Evolutionary conservation across 2,113 vertebrate species (phyloP).

Genomic region (Phylloscopus whistleri): DNA sequence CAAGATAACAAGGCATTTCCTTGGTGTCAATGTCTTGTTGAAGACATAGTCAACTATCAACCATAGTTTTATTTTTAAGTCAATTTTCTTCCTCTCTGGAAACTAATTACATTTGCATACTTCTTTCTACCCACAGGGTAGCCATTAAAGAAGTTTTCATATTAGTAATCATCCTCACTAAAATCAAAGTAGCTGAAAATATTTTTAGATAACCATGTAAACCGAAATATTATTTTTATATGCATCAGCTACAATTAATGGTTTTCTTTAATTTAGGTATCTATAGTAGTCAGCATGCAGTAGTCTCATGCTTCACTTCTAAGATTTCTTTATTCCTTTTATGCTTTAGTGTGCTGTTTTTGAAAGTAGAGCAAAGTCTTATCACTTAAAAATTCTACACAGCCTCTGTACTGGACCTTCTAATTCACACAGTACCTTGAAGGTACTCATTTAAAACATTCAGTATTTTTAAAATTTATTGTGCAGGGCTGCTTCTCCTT

Average conservation of each 20-base stretch:
- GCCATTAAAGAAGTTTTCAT: not conserved
- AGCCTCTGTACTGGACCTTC: not conserved
- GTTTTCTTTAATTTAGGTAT: not conserved
- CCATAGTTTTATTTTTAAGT: not conserved
- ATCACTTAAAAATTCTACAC: not conserved
- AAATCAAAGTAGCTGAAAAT: not conserved
- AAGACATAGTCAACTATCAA: not conserved
- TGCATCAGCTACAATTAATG: not conserved
- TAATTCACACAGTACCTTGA: not conserved
- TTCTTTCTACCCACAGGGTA: not conserved
- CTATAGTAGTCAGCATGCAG: not conserved
- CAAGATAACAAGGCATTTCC: not conserved
- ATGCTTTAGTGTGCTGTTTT: not conserved
- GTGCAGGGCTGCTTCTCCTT: not conserved
- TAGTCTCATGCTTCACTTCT: not conserved
- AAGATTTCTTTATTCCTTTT: not conserved
- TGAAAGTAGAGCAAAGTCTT: not conserved
- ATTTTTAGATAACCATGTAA: not conserved
- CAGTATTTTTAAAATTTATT: not conserved
- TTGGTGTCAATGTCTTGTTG: not conserved
- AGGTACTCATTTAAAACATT: not conserved
- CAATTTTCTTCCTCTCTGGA: not conserved
- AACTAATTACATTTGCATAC: slow-evolving; percentile 12
- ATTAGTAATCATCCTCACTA: not conserved
- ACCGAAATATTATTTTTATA: not conserved